Base-by-base conservation (phyloP, 2,888 invertebrate genomes). In the Apodemia zela region DNA sequence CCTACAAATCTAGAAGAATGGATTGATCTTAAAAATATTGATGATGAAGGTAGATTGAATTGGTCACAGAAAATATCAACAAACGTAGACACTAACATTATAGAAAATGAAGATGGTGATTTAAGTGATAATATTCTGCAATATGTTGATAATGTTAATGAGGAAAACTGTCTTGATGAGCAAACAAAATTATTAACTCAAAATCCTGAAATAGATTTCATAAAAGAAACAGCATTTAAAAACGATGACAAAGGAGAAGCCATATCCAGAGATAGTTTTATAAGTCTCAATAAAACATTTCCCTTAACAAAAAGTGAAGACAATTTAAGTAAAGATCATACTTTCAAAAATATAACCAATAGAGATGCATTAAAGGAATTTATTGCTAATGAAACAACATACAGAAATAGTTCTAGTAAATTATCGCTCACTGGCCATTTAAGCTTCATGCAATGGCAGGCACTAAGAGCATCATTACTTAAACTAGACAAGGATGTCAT, bases 401-500 rank as follows among this genome's bases (percentile, higher is more conserved):
- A 76, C 42, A 84, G 87, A 75, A 85, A 76, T 78, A 74, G 80
- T 65, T 69, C 75, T n/a, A 76, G 76, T 63, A 66, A 69, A 1
- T 69, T 74, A 59, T 83, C 89, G 18, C 71, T 89, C 45, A 87
- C 91, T 33, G 76, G 67, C 11, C 86, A 92, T 69, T 77, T 93
- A 47, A 91, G 92, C 68, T 91, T 93, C 63, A 89, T 93, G 84
- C 93, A 92, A 67, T 93, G 93, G 93, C 92, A 92, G 72, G 82
- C 89, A 59, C 74, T 93, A 15, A 92, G 85, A 76, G 85, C 76
- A 29, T 77, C 81, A 49, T 68, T 91, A 17, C 67, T 76, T 3
- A 85, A 84, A 73, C 72, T 89, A 13, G 74, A 77, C 64, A 71
- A 80, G 8, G 68, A 72, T 8, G 66, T 80, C 18, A 70, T 77